A percentile compares a stretch with the other conserved stretches of the same genome.
phyloP scores from a whole-genome alignment of 2,113 vertebrate species.

The Myanophis thanlyinensis region DNA sequence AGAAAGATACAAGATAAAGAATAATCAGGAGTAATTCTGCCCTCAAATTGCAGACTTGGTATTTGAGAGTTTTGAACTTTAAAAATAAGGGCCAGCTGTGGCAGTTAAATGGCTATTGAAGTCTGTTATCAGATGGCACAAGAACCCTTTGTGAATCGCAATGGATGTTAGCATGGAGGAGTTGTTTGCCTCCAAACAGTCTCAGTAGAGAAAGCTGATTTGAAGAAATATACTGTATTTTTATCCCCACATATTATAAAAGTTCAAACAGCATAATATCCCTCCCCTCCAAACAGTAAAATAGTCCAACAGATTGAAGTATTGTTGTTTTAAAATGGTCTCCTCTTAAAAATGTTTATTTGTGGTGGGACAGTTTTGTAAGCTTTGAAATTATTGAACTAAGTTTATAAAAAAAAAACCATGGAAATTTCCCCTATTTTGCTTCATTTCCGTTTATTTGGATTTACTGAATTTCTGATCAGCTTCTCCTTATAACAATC shows the following conservation, averaged over 20 bases:
- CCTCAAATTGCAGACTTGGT: not conserved
- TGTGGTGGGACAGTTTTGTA: not conserved
- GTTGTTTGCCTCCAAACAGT: not conserved
- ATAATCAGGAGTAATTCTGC: not conserved
- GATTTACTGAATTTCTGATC: not conserved
- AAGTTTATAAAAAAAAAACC: too few species aligned
- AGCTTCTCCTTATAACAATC: not conserved
- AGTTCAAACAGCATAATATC: not conserved
- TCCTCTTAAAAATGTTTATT: not conserved
- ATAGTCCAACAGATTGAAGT: not conserved
- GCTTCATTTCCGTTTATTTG: too few species aligned
- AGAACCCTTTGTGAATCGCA: not conserved
- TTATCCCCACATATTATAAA: not conserved
- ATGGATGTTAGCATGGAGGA: not conserved
- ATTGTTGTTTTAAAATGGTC: not conserved
- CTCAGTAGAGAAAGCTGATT: not conserved
- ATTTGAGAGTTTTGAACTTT: not conserved
- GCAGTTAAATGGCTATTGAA: not conserved
- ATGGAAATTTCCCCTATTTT: too few species aligned
- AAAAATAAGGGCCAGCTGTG: not conserved
- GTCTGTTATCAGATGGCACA: not conserved
- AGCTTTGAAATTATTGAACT: not conserved
- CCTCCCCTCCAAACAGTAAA: not conserved
- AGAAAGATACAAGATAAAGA: constrained; percentile 2
- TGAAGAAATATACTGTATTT: not conserved